A percentile compares a stretch with the other conserved stretches of the same genome.
Conservation (phyloP, 1,140 invertebrate genomes). For the Brachionus calyciflorus region DNA sequence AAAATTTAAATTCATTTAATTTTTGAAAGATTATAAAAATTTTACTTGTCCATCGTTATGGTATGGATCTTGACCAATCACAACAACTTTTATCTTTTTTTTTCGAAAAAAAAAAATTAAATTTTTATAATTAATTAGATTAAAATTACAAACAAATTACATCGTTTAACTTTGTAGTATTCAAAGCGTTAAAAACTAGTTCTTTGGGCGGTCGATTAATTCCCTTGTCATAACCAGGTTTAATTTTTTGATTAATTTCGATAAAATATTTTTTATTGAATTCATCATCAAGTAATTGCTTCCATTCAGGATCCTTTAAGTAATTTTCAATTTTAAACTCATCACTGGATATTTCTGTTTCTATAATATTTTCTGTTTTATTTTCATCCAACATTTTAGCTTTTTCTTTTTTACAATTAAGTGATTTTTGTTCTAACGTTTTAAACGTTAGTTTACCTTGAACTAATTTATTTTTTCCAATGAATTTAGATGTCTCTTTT, state of each 20-base stretch:
- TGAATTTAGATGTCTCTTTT: neutral
- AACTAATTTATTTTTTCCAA: neutral
- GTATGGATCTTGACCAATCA: slow-evolving; percentile 47
- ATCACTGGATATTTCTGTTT: neutral
- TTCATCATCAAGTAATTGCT: slow-evolving; percentile 8
- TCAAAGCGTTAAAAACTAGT: slow-evolving; percentile 43
- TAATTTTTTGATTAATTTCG: slow-evolving; percentile 33
- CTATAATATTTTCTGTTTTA: neutral
- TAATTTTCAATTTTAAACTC: slow-evolving; percentile 17
- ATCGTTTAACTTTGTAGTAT: slow-evolving; percentile 22
- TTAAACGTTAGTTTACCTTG: slow-evolving; percentile 26
- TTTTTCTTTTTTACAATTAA: neutral
- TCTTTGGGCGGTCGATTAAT: slow-evolving; percentile 31
- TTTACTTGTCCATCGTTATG: slow-evolving; percentile 35
- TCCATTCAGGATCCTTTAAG: slow-evolving; percentile 3
- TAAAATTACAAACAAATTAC: neutral
- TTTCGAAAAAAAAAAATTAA: neutral
- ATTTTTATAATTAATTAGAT: neutral
- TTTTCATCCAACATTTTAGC: neutral
- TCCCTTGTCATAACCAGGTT: slow-evolving; percentile 5
- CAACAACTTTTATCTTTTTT: slow-evolving; percentile 45
- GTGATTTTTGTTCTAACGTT: neutral
- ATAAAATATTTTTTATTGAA: slow-evolving; percentile 32
- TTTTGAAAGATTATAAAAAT: neutral
- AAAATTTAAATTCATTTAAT: neutral